Evolutionary conservation across 2,113 vertebrate species (phyloP), one percentile per base, ranked within the genome.

Genomic region (Daboia siamensis): DNA sequence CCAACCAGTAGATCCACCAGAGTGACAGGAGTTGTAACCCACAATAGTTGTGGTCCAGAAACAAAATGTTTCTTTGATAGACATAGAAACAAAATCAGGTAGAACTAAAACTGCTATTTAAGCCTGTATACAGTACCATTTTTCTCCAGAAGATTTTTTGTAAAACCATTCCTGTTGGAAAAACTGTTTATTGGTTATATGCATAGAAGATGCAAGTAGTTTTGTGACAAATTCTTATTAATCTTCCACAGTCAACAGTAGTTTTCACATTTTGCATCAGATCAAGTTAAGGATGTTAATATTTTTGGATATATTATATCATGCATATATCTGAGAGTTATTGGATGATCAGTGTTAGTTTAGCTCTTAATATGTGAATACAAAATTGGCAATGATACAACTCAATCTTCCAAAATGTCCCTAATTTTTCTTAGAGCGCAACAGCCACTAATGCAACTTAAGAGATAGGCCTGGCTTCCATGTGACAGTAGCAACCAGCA

Each of bases 381-480:
- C 33, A 26, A 84, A 84, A 84, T n/a, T 89, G 64, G 59, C 59
- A 92, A 13, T 56, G 39, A 12, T 80, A 46, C 52, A 57, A 44
- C 33, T n/a, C 52, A 84, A 17, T 52, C 54, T 48, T 57, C 61
- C 44, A 92, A 74, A 89, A 89, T 57, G 52, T 84, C 52, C 10
- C 52, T 57, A 39, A 48, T 80, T 56, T 89, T 80, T 92, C 61
- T 48, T 80, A 55, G 7, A 64, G 24, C 21, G 24, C 51, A 74
- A 39, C 74, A 86, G 54, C 33, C 44, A 88, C n/a, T 57, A 84
- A 88, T 84, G 64, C 48, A 88, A 80, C 21, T 87, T 91, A 87
- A 56, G 90, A 61, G 15, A 86, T 86, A 84, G 15, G 44, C 84
- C 46, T 91, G 86, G 91, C 86, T 80, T 88, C 91, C 86, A 92